These are phyloP conservation scores for Micromussa lordhowensis DNA, from an alignment of 92 coral and sea anemone species.

Conservation along the genomic window DNA sequence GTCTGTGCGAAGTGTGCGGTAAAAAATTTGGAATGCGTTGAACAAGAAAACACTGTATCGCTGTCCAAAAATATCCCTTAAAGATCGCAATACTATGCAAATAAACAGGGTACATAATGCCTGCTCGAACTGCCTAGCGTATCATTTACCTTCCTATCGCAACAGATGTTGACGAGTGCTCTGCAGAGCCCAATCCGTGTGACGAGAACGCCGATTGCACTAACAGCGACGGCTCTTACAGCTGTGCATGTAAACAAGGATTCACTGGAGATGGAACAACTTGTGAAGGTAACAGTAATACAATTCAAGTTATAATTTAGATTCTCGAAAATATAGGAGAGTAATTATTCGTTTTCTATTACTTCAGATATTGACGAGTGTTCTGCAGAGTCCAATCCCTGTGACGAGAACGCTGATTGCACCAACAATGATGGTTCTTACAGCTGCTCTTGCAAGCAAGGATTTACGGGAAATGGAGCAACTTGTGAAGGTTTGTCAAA, in stretches of 20 bases:
- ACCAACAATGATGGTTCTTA: constrained; percentile 59
- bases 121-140: constrained; percentile 18
- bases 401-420: constrained; percentile 39
- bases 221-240: constrained; percentile 74
- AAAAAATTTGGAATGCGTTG: too few relatives aligned
- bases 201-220: constrained; percentile 50
- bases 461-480: constrained; percentile 16
- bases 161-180: constrained; percentile 66
- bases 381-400: background rate
- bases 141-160: background rate
- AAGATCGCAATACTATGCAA: too few relatives aligned
- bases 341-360: background rate
- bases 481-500: too few relatives aligned
- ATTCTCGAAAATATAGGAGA: too few relatives aligned
- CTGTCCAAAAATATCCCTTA: too few relatives aligned
- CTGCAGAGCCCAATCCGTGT: constrained; percentile 38
- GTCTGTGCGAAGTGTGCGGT: too few relatives aligned
- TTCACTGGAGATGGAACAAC: constrained; percentile 59
- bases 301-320: too few relatives aligned
- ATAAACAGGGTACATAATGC: constrained; percentile 42
- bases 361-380: constrained; percentile 56
- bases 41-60: too few relatives aligned
- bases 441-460: constrained; percentile 50
- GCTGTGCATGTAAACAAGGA: constrained; percentile 71
- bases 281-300: constrained; percentile 14